Evolutionary conservation across 1,140 invertebrate species (phyloP), one percentile per base, ranked within the genome.

Genomic region (Araneus ventricosus): DNA sequence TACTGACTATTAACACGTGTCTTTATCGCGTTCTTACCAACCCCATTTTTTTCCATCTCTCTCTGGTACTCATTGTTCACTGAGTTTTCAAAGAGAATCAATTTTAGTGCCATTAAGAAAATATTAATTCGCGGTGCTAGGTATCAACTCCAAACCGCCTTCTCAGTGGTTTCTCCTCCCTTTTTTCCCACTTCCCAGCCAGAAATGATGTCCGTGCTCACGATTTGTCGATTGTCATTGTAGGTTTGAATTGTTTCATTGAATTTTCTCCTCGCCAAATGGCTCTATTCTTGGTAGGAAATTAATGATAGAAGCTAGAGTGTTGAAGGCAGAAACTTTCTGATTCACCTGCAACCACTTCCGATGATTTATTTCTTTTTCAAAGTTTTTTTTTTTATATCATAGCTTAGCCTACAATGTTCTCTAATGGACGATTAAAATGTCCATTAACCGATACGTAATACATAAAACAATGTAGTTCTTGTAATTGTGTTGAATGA

Each of bases 201-300:
- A 4, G 37, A 63, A 87, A 24, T 22, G 22, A 27, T 37, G 45
- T n/a, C 22, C 10, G 7, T 17, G 27, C 39, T 24, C 87, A 88
- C 87, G 87, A 88, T 88, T 39, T 88, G 22, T 27, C 63, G 63
- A 41, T 87, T 75, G 63, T 88, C 87, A 52, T 88, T 75, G 63
- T 24, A 4, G 20, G 22, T 61, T 59, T 61, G n/a, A 30, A 88
- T 52, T 75, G 87, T 75, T 52, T 67, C 87, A 52, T 52, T 75
- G 61, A 88, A 70, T 87, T 87, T 17, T 17, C 14, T 52, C 45
- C 45, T 0, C 5, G 0, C 63, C 67, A 27, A 88, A 88, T 88
- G 61, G 67, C 87, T 88, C 87, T 88, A 88, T 88, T 88, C 87
- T 88, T 75, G 4, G 39, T 2, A 45, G 22, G 86, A 24, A 88